Base-by-base conservation (phyloP, 1,140 invertebrate species). In the Zaprionus vittiger region DNA sequence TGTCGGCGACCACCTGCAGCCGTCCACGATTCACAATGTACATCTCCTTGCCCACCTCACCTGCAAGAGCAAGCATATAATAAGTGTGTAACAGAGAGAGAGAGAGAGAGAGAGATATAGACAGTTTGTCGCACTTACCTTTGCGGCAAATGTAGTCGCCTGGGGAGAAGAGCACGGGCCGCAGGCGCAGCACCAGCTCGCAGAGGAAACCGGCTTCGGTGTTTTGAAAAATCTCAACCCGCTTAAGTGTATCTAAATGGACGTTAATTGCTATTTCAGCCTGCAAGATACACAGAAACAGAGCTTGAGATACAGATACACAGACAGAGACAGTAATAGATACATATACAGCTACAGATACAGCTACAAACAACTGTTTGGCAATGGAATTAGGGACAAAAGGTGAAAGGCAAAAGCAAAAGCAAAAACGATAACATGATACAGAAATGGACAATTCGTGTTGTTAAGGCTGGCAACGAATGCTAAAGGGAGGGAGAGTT, bases 261-360 rank as follows among this genome's bases (percentile, higher is more conserved):
- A 99, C 98, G 94, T 99, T 99, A 93, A 99, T 99, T 77, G 98
- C 98, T 83, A 99, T 99, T 94, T 99, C 99, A 41, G 98, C 98
- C 92, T 93, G 78, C 41, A 82, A 64, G 26, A 66, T 28, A 68
- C 11, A 60, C 49, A 65, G 1, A 74, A n/a, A 69, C 38, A 63
- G 17, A 28, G 31, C 31, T 34, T 34, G 64, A 65, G 2, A 74
- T n/a, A 69, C 47, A 63, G 12, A 28, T 17, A 34, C 26, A 56
- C 41, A 49, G 22, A 68, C 9, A 60, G 63, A 64, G 24, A 26
- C 0, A 5, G 24, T 26, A 26, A 73, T 11, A 68, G 61, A 56
- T 41, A 67, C 20, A 61, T 7, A 28, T 31, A 55, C 57, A 44
- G 38, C 11, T 34, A 6, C 22, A 34, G 28, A 37, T 59, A 52